Conservation (phyloP, 2,113 vertebrate genomes). For the Lagopus leucura region DNA sequence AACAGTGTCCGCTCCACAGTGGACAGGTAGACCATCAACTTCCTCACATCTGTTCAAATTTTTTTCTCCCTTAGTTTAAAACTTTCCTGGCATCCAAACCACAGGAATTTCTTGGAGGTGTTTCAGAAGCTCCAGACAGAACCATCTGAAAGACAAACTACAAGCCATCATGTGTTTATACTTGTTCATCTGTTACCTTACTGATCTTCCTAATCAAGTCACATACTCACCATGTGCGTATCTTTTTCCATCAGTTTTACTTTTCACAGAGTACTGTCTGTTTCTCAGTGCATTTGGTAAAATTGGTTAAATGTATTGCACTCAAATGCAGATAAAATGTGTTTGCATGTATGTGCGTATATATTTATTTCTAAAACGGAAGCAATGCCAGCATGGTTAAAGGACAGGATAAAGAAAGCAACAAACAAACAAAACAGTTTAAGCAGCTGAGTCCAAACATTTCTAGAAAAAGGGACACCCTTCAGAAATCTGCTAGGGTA, state of each 20-base stretch:
- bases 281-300: background rate
- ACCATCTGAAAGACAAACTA: background rate
- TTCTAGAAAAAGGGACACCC: background rate
- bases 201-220: background rate
- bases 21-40: background rate
- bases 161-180: background rate
- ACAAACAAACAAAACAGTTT: background rate
- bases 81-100: background rate
- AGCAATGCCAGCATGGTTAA: background rate
- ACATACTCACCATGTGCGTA: fast-evolving
- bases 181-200: background rate
- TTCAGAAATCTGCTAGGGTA: background rate
- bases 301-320: background rate
- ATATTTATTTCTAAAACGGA: background rate
- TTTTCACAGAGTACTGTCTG: background rate
- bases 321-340: background rate
- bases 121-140: background rate
- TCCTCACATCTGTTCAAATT: background rate
- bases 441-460: background rate
- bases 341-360: background rate
- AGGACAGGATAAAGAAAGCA: background rate
- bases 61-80: background rate
- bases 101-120: background rate
- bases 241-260: background rate
- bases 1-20: background rate